Evolutionary conservation across 2,113 vertebrate species (phyloP).

Genomic region (Zapornia atra): DNA sequence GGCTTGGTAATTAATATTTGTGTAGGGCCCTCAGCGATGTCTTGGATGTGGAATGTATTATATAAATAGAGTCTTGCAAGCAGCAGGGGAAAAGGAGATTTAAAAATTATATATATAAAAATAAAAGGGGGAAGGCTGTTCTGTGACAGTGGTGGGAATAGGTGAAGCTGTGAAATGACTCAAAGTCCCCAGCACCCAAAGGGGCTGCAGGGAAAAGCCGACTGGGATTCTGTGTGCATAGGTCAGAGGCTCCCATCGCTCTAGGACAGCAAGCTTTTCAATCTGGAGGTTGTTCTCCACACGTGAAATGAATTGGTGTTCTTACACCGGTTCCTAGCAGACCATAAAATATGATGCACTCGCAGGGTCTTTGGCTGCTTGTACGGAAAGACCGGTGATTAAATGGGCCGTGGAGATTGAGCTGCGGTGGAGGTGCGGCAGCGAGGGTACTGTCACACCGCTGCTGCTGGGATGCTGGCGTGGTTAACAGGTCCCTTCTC

Average conservation of each 20-base stretch:
- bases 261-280: neutral
- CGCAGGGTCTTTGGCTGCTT: neutral
- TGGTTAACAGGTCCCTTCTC: rapidly evolving
- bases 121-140: neutral
- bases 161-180: neutral
- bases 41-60: constrained; percentile 45
- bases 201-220: neutral
- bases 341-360: neutral
- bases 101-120: neutral
- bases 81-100: constrained; percentile 19
- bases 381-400: neutral
- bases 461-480: rapidly evolving
- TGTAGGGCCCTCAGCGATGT: constrained; percentile 53
- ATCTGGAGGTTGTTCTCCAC: neutral
- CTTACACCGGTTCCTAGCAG: neutral
- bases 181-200: neutral
- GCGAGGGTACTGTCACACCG: rapidly evolving
- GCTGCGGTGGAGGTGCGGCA: neutral
- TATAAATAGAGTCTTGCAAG: constrained; percentile 60
- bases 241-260: neutral
- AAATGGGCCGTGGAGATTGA: neutral
- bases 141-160: neutral
- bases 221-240: rapidly evolving
- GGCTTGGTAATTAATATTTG: constrained; percentile 72
- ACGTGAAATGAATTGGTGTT: neutral